These are phyloP conservation scores for Amiota mariae DNA, from an alignment of 2,888 invertebrate species.

Conservation along the genomic window DNA sequence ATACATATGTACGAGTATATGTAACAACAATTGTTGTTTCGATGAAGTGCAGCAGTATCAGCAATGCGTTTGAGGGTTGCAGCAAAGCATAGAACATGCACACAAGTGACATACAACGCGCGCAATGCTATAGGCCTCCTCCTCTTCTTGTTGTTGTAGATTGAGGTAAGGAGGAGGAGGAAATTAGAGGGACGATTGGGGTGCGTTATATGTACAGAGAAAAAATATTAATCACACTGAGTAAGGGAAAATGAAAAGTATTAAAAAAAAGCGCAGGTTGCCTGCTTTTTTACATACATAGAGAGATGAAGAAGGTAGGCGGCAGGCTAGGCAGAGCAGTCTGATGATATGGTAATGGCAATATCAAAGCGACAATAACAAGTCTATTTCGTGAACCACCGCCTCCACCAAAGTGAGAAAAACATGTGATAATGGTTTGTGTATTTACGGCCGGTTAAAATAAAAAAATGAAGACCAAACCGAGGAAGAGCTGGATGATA, in stretches of 20 bases:
- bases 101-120: neutral
- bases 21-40: slow-evolving; percentile 21
- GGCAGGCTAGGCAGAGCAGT: too few species aligned
- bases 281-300: neutral
- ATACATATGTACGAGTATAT: too few species aligned
- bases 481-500: neutral
- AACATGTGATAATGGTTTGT: neutral
- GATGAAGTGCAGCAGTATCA: too few species aligned
- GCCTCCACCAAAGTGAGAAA: neutral
- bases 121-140: neutral
- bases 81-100: neutral
- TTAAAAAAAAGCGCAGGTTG: slow-evolving; percentile 15
- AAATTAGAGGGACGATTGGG: neutral
- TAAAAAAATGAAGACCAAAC: slow-evolving; percentile 3
- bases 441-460: slow-evolving; percentile 25
- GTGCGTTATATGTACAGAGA: neutral
- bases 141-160: slow-evolving; percentile 38
- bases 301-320: slow-evolving; percentile 7
- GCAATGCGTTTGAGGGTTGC: slow-evolving; percentile 11
- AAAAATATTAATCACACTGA: slow-evolving; percentile 17
- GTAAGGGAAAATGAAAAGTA: slow-evolving; percentile 12
- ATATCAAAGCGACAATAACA: slow-evolving; percentile 2
- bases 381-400: neutral
- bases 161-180: neutral
- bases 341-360: neutral